These are phyloP conservation scores for Drosophila leontia DNA, from an alignment of 1,140 invertebrate species.

Conservation along the genomic window DNA sequence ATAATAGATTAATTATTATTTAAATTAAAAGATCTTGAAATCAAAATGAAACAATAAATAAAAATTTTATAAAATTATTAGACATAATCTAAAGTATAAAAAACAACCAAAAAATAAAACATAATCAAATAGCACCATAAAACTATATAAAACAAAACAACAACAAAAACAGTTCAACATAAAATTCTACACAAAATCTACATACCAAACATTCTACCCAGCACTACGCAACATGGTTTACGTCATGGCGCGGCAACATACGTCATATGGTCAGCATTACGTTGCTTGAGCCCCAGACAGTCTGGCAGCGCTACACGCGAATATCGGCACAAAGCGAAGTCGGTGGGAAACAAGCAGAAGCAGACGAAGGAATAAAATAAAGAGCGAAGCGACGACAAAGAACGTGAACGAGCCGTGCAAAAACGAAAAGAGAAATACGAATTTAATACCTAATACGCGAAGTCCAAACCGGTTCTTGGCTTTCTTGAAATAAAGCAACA, in stretches of 20 bases:
- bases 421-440: constrained; percentile 22
- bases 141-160: background rate
- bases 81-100: background rate
- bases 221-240: background rate
- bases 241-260: background rate
- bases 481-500: constrained; percentile 35
- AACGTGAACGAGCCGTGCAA: constrained; percentile 24
- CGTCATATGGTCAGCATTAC: constrained; percentile 4
- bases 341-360: constrained; percentile 23
- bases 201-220: background rate
- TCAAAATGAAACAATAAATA: background rate
- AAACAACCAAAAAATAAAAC: too few relatives aligned
- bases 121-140: background rate
- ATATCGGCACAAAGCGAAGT: constrained; percentile 63
- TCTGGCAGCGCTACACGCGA: constrained; percentile 67
- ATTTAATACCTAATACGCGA: constrained; percentile 18
- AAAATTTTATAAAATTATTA: background rate
- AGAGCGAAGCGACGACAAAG: constrained; percentile 23
- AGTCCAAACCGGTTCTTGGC: constrained; percentile 63
- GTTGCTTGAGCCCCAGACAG: constrained; percentile 11
- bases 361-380: constrained; percentile 35
- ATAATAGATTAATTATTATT: background rate
- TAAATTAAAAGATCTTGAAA: background rate
- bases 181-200: constrained; percentile 3
- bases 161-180: background rate